Evolutionary conservation across 1,140 invertebrate genomes (phyloP).

Genomic region (Panagrolaimus sp.): DNA sequence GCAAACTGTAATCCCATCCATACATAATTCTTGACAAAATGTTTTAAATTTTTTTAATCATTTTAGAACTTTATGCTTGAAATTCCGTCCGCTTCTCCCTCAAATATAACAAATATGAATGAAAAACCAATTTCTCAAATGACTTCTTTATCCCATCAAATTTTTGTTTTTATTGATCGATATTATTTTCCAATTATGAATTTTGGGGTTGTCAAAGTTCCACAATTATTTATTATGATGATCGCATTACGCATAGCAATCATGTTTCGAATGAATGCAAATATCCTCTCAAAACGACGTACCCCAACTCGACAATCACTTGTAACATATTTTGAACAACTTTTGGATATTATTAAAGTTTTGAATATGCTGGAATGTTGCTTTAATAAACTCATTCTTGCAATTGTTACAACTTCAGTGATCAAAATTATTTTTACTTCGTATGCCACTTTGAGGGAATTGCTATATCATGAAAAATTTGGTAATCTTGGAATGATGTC

Average conservation of each 20-base stretch:
- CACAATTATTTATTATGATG: conserved; percentile 9
- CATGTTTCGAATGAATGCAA: conserved; percentile 7
- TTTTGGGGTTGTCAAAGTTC: conserved; percentile 9
- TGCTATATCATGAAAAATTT: neutral
- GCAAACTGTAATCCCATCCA: too few species aligned
- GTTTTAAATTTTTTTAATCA: neutral
- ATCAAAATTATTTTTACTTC: neutral
- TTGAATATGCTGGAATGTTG: conserved; percentile 11
- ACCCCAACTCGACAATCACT: neutral
- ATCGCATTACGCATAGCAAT: neutral
- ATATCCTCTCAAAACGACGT: neutral
- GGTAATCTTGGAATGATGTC: neutral
- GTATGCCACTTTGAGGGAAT: neutral
- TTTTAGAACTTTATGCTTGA: neutral
- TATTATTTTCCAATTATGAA: conserved; percentile 1
- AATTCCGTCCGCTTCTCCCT: neutral
- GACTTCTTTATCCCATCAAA: neutral
- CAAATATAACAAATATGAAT: neutral
- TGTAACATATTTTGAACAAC: neutral
- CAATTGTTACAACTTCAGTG: neutral
- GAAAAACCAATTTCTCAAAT: neutral
- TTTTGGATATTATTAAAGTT: neutral
- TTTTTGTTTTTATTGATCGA: conserved; percentile 1
- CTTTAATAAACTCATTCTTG: conserved; percentile 9
- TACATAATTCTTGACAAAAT: neutral